phyloP scores from a whole-genome alignment of 2,888 invertebrate species.

The Phalera bucephala region DNA sequence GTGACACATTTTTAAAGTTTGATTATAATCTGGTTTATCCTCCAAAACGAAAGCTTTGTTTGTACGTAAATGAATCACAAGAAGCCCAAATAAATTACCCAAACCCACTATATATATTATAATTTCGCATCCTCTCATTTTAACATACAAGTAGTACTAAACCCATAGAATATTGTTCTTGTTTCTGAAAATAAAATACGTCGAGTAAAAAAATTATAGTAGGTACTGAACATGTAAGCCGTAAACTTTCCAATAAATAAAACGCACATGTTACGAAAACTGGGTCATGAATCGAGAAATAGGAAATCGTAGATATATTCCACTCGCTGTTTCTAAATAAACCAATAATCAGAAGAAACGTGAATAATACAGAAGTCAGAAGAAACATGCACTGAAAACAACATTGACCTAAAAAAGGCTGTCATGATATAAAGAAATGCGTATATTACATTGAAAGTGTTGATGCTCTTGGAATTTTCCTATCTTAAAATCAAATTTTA shows the following conservation, averaged over 20 bases:
- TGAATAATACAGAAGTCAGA: slow-evolving; percentile 10
- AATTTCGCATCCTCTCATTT: too few relatives aligned
- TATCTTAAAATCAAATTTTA: too few relatives aligned
- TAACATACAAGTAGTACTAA: too few relatives aligned
- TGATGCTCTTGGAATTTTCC: background rate
- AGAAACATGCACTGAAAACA: slow-evolving; percentile 13
- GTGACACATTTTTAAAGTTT: slow-evolving; percentile 8
- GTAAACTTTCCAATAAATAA: slow-evolving; percentile 44
- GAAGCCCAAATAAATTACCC: too few relatives aligned
- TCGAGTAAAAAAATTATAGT: too few relatives aligned
- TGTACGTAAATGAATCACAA: too few relatives aligned
- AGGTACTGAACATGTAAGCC: too few relatives aligned
- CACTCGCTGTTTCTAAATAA: slow-evolving; percentile 19
- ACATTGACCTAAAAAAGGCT: slow-evolving; percentile 30
- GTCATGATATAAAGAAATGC: slow-evolving; percentile 24
- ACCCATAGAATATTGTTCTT: too few relatives aligned
- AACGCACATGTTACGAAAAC: slow-evolving; percentile 40
- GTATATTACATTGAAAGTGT: too few relatives aligned
- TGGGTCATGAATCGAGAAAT: slow-evolving; percentile 43
- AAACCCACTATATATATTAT: too few relatives aligned
- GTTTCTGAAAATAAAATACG: too few relatives aligned
- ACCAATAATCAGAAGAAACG: slow-evolving; percentile 6
- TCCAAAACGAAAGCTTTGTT: slow-evolving; percentile 16
- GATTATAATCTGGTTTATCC: slow-evolving; percentile 10
- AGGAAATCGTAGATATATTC: slow-evolving; percentile 29